Conservation (phyloP, 2,113 vertebrate species). For the Scatophagus argus region DNA sequence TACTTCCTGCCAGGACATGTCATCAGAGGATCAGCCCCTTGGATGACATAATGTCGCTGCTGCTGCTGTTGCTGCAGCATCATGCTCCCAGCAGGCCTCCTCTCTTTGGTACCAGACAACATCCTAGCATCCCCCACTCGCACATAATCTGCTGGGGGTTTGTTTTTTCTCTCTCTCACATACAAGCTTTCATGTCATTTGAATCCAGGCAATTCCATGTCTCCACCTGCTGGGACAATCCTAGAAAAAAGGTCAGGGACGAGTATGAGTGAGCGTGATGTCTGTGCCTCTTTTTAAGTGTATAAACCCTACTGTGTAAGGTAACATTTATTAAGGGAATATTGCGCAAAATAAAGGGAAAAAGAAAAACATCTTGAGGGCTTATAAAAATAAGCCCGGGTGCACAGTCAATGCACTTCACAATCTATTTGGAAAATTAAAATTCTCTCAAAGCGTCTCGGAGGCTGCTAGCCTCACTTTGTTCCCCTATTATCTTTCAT, state of each 20-base stretch:
- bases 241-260: slow-evolving; percentile 26
- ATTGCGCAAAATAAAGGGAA: not conserved
- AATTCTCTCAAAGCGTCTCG: slow-evolving; percentile 5
- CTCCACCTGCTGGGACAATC: slow-evolving; percentile 34
- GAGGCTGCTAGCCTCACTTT: not conserved
- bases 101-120: not conserved
- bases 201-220: slow-evolving; percentile 1
- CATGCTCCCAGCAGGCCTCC: not conserved
- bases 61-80: slow-evolving; percentile 16
- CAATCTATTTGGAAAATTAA: not conserved
- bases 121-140: not conserved
- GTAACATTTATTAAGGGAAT: not conserved
- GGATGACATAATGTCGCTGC: slow-evolving; percentile 42
- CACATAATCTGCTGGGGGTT: slow-evolving; percentile 23
- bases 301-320: not conserved
- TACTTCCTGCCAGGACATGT: slow-evolving; percentile 32
- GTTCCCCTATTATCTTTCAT: not conserved
- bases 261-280: not conserved
- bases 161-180: slow-evolving; percentile 8
- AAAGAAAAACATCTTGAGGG: not conserved
- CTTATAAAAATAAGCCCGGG: not conserved
- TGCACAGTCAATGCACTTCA: not conserved
- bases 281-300: not conserved
- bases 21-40: slow-evolving; percentile 33
- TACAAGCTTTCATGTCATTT: not conserved